Evolutionary conservation across 2,113 vertebrate species (phyloP).

Genomic region (Mus spicilegus): DNA sequence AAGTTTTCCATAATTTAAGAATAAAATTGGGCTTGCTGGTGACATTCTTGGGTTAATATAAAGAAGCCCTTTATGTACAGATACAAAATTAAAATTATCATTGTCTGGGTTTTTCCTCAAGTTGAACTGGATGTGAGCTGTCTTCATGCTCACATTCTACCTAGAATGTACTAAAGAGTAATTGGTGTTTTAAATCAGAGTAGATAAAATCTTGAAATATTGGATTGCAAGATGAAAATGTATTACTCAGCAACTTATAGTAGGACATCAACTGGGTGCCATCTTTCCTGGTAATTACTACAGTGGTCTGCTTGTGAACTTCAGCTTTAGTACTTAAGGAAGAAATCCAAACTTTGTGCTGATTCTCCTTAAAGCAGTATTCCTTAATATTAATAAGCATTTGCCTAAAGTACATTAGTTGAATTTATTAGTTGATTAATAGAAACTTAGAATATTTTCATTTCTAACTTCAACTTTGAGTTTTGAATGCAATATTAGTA

Average conservation of each 20-base stretch:
- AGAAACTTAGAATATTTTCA: not conserved
- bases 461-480: slow-evolving; percentile 7
- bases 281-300: slow-evolving; percentile 3
- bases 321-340: not conserved
- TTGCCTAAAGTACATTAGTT: not conserved
- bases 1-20: slow-evolving; percentile 49
- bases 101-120: slow-evolving; percentile 5
- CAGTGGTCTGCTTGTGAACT: not conserved
- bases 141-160: not conserved
- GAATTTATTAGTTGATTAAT: not conserved
- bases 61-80: not conserved
- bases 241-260: not conserved
- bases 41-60: slow-evolving; percentile 27
- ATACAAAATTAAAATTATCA: slow-evolving; percentile 33
- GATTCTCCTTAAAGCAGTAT: not conserved
- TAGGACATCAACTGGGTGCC: not conserved
- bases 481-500: not conserved
- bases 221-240: not conserved
- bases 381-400: not conserved
- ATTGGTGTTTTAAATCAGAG: slow-evolving; percentile 21
- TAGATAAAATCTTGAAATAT: slow-evolving; percentile 6
- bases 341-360: not conserved
- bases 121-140: not conserved
- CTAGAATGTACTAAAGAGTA: not conserved
- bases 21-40: slow-evolving; percentile 54